Conservation (phyloP, 2,113 vertebrate species). For the Illadopsis cleaveri region DNA sequence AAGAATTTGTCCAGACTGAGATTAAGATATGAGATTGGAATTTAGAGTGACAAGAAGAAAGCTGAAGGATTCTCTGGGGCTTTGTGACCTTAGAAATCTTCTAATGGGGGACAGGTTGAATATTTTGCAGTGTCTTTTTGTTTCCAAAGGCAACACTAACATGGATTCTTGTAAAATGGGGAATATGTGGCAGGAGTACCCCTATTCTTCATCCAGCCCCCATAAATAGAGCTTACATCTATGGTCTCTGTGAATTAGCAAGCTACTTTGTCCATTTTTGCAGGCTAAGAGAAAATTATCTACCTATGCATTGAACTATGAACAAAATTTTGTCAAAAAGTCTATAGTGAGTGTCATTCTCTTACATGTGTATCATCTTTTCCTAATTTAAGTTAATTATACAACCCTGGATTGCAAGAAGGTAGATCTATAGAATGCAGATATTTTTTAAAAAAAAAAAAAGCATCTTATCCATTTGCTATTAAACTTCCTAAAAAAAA, state of each 20-base stretch:
- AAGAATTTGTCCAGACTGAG: background rate
- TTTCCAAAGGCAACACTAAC: background rate
- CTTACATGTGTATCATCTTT: background rate
- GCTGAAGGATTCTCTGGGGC: background rate
- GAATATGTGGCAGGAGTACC: background rate
- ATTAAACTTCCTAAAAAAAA: background rate
- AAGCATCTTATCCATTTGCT: background rate
- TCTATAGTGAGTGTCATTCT: background rate
- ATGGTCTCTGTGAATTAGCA: background rate
- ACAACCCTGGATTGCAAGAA: background rate
- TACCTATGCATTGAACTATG: background rate
- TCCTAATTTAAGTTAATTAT: background rate
- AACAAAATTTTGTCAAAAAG: background rate
- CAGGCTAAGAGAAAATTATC: background rate
- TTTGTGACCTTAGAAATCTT: background rate
- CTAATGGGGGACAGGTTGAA: background rate
- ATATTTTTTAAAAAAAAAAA: no score
- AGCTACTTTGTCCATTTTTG: background rate
- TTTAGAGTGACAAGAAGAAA: background rate
- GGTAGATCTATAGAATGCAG: background rate
- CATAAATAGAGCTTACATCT: background rate
- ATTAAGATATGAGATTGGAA: background rate
- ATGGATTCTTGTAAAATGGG: background rate
- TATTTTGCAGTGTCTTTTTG: background rate
- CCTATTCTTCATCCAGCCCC: background rate